Base-by-base conservation (phyloP, 2,797 vertebrate genomes). In the Neosalanx taihuensis region DNA sequence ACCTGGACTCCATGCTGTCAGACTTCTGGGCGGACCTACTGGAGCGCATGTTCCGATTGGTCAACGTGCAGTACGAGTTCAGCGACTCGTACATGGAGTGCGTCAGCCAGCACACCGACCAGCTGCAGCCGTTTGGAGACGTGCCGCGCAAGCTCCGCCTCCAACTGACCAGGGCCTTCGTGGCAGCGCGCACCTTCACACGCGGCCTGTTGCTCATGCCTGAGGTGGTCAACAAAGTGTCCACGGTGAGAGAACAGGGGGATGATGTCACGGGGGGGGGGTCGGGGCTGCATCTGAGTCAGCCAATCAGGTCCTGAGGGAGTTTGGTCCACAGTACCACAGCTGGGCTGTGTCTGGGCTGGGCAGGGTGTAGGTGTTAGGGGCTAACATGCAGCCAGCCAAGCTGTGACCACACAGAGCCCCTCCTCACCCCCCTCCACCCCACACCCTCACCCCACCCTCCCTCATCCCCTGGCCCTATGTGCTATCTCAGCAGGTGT, bases 1-100 rank as follows among this genome's bases (percentile, higher is more conserved):
- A 96, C 92, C 87, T 99, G 87, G 95, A 98, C 70, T 91, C 95
- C 76, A 96, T 96, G 96, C 92, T 99, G 69, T 92, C 95, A 0
- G 97, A 98, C 6, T 99, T 99, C 91, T 99, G 97, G 97, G 93
- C 93, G 0, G 95, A 94, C 60, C 91, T 98, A 7, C 91, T 99
- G 86, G 97, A 98, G 89, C 92, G 96, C 79, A 98, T 99, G 97
- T 98, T 99, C 88, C 92, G 89, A 9, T 89, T 99, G 78, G 95
- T 99, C 76, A 99, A 99, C 73, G 96, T 96, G 0, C 97, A 99
- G 91, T 96, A 95, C 72, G 95, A 96, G 65, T 99, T 99, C 87
- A 95, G 90, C 0, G 95, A 97, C 0, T 89, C 93, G 51, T 99
- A 99, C 86, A 94, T 99, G 75, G 96, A 98, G 81, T 98, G 97